A percentile compares a stretch with the other conserved stretches of the same genome.
These are phyloP conservation scores for Tonatia bakeri DNA, from an alignment of 2,113 vertebrate species.

Conservation along the genomic window DNA sequence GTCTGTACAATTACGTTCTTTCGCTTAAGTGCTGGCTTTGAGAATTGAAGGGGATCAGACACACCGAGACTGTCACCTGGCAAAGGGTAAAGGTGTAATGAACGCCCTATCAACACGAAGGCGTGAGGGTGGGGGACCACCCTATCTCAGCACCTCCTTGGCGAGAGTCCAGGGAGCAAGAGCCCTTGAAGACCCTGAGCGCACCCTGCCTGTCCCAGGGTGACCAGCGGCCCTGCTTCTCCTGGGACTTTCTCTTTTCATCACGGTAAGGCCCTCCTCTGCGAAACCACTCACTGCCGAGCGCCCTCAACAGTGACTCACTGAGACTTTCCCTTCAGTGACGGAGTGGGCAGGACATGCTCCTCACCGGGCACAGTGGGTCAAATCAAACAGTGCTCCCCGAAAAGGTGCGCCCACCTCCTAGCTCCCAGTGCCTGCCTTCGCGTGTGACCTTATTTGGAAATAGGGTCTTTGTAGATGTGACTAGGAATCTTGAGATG, in stretches of 20 bases:
- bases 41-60: not conserved
- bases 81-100: not conserved
- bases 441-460: not conserved
- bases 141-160: not conserved
- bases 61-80: not conserved
- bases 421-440: not conserved
- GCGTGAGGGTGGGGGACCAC: not conserved
- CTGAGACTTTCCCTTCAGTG: not conserved
- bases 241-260: not conserved
- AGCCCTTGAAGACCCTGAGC: not conserved
- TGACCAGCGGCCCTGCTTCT: too few species aligned
- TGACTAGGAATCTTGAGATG: not conserved
- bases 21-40: not conserved
- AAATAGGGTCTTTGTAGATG: not conserved
- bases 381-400: accelerated
- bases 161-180: not conserved
- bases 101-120: accelerated
- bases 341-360: not conserved
- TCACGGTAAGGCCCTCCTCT: not conserved
- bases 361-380: not conserved
- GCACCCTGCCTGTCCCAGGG: not conserved
- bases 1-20: too few species aligned
- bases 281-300: not conserved
- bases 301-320: not conserved
- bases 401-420: not conserved